Percentiles rank a stretch among this genome's conserved stretches.
phyloP scores from a whole-genome alignment of 2,888 invertebrate species.

The Sepiola atlantica region DNA sequence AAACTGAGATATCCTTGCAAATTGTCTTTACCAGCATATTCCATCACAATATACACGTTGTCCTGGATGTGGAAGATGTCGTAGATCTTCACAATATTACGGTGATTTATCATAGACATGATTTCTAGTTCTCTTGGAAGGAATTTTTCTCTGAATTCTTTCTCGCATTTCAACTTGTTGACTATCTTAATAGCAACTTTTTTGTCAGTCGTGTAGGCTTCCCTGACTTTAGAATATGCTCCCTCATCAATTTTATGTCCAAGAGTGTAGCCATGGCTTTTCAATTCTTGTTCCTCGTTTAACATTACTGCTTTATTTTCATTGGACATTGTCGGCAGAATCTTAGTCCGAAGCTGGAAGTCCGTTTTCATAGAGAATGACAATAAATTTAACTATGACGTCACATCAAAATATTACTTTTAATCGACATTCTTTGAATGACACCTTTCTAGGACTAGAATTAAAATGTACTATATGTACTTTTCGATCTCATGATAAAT shows the following conservation, averaged over 20 bases:
- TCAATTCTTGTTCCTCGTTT: background rate
- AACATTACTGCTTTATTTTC: background rate
- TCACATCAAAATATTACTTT: too few species aligned
- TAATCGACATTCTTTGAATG: too few species aligned
- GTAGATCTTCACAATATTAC: background rate
- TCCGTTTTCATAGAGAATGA: too few species aligned
- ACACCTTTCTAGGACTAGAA: too few species aligned
- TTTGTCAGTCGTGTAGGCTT: background rate
- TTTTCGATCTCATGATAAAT: too few species aligned
- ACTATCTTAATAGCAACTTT: constrained; percentile 1
- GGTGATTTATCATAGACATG: background rate
- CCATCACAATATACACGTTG: constrained; percentile 36
- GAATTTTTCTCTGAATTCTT: background rate
- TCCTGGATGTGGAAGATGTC: background rate
- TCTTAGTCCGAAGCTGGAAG: background rate
- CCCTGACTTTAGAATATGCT: background rate
- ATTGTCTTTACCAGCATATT: constrained; percentile 38
- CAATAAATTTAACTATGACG: too few species aligned
- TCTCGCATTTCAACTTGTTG: background rate
- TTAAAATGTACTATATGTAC: too few species aligned
- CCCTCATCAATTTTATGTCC: constrained; percentile 24
- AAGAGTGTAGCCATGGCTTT: background rate
- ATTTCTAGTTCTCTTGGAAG: constrained; percentile 35
- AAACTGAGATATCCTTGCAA: background rate
- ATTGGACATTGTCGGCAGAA: background rate